A percentile compares a stretch with the other conserved stretches of the same genome.
Evolutionary conservation across 2,888 invertebrate genomes (phyloP).

Genomic region (Ischnus inquisitorius): DNA sequence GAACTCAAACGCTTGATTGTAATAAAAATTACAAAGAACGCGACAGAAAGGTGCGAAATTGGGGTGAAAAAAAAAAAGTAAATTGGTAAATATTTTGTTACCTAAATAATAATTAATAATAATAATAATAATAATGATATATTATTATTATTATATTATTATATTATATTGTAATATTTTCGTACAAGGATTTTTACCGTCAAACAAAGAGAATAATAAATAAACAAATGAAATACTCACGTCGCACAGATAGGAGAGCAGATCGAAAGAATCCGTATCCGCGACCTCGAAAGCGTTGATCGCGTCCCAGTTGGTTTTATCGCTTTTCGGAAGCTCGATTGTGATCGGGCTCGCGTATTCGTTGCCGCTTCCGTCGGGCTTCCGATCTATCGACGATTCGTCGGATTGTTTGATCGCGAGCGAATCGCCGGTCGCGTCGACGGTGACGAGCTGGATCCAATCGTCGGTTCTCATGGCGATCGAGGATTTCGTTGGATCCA

Average conservation of each 20-base stretch:
- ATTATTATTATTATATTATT: too few relatives aligned
- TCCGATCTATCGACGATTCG: slow-evolving; percentile 42
- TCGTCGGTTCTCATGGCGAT: slow-evolving; percentile 68
- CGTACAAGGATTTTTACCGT: too few relatives aligned
- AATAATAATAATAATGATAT: too few relatives aligned
- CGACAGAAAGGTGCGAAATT: too few relatives aligned
- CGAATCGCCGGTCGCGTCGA: slow-evolving; percentile 38
- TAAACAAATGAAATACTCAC: too few relatives aligned
- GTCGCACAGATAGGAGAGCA: slow-evolving; percentile 83
- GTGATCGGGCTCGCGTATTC: slow-evolving; percentile 67
- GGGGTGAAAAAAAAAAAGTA: too few relatives aligned
- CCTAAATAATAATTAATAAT: too few relatives aligned
- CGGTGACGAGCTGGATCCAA: slow-evolving; percentile 67
- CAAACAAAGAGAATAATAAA: too few relatives aligned
- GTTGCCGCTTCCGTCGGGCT: slow-evolving; percentile 40
- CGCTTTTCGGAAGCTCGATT: slow-evolving; percentile 65
- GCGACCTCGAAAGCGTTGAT: slow-evolving; percentile 76
- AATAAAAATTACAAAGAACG: too few relatives aligned
- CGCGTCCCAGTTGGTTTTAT: slow-evolving; percentile 75
- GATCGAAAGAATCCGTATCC: slow-evolving; percentile 80
- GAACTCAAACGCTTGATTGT: too few relatives aligned
- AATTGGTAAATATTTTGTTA: not conserved
- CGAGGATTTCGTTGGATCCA: slow-evolving; percentile 68
- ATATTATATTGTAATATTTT: too few relatives aligned
- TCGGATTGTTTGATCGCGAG: slow-evolving; percentile 43